Evolutionary conservation across 2,113 vertebrate species (phyloP).

Genomic region (Gallinago undulata): DNA sequence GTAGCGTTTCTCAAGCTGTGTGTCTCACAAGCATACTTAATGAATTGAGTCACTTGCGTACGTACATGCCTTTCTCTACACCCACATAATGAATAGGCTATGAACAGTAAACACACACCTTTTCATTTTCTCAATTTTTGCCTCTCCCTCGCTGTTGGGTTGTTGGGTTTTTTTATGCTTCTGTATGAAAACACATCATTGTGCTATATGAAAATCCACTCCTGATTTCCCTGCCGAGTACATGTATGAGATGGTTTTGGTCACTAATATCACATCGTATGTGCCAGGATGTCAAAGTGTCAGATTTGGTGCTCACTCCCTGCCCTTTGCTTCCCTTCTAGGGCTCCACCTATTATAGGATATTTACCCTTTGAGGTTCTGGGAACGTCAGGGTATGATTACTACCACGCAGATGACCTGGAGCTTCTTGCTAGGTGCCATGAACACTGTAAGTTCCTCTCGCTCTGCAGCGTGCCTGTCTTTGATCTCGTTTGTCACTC

Average conservation of each 20-base stretch:
- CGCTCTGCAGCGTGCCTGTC: not conserved
- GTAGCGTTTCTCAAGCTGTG: slow-evolving; percentile 6
- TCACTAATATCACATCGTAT: not conserved
- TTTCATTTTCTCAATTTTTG: slow-evolving; percentile 38
- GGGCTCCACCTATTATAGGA: slow-evolving; percentile 86
- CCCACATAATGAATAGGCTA: slow-evolving; percentile 52
- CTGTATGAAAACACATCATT: not conserved
- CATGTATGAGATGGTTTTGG: not conserved
- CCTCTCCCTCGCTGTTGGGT: not conserved
- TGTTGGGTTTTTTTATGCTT: not conserved
- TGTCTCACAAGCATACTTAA: slow-evolving; percentile 31
- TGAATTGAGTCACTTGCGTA: slow-evolving; percentile 52
- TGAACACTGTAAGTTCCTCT: slow-evolving; percentile 81
- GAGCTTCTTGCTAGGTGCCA: slow-evolving; percentile 89
- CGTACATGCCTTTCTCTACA: slow-evolving; percentile 29
- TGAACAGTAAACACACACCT: slow-evolving; percentile 47
- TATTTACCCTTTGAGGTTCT: slow-evolving; percentile 92
- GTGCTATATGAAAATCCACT: not conserved
- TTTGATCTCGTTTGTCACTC: not conserved
- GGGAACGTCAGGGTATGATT: slow-evolving; percentile 89
- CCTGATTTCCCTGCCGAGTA: not conserved
- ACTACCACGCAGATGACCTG: slow-evolving; percentile 89
- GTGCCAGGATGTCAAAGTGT: not conserved
- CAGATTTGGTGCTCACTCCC: not conserved
- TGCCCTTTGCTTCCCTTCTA: slow-evolving; percentile 63